phyloP scores from a whole-genome alignment of 2,797 vertebrate genomes.

The Podargus strigoides region DNA sequence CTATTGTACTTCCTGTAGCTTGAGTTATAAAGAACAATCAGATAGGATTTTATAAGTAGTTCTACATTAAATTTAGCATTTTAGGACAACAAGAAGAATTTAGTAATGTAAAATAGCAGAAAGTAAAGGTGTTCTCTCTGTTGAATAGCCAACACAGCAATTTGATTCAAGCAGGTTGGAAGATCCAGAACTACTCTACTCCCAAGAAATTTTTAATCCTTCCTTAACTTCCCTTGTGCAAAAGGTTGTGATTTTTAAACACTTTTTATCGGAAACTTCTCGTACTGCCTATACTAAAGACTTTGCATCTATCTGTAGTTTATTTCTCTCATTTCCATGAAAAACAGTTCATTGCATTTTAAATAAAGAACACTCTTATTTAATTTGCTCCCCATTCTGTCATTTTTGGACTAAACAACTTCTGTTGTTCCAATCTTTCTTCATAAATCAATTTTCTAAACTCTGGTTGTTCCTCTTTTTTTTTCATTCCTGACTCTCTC shows the following conservation, averaged over 20 bases:
- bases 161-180: background rate
- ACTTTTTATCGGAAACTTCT: background rate
- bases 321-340: background rate
- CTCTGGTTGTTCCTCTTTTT: background rate
- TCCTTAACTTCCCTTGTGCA: background rate
- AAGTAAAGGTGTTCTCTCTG: background rate
- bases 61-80: background rate
- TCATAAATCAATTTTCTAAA: background rate
- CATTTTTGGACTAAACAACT: background rate
- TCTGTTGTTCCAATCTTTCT: background rate
- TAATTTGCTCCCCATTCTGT: background rate
- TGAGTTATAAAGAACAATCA: background rate
- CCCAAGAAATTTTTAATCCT: background rate
- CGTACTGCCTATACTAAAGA: rapidly evolving
- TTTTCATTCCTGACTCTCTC: background rate
- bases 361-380: background rate
- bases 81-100: background rate
- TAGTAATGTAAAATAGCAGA: background rate
- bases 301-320: background rate
- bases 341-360: background rate
- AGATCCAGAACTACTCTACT: background rate
- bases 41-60: background rate
- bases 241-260: background rate
- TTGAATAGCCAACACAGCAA: background rate
- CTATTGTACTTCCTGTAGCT: background rate